phyloP scores from a whole-genome alignment of 2,113 vertebrate genomes.

The Anarrhichthys ocellatus region DNA sequence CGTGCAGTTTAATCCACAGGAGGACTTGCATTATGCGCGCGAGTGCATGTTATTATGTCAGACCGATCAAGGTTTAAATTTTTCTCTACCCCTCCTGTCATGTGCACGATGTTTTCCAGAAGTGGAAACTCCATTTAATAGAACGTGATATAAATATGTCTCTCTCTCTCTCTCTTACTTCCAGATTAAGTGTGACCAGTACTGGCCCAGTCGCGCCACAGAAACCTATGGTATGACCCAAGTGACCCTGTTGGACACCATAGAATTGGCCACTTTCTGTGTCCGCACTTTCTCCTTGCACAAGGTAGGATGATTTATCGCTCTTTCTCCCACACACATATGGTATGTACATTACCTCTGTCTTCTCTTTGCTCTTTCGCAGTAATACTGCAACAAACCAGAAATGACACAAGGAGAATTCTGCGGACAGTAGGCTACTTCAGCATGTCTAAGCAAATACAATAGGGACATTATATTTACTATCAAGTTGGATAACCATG shows the following conservation, averaged over 20 bases:
- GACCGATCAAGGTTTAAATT: neutral
- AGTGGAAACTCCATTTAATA: neutral
- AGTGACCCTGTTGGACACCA: slow-evolving; percentile 95
- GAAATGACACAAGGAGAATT: neutral
- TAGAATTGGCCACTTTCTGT: slow-evolving; percentile 96
- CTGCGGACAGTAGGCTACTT: neutral
- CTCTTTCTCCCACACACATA: neutral
- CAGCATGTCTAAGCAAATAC: neutral
- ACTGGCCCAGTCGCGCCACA: slow-evolving; percentile 95
- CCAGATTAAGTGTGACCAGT: slow-evolving; percentile 98
- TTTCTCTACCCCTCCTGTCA: neutral
- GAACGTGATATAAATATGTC: neutral
- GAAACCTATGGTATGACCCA: slow-evolving; percentile 98
- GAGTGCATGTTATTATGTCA: neutral
- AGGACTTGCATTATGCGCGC: neutral
- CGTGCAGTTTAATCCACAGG: slow-evolving; percentile 46
- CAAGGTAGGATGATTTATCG: slow-evolving; percentile 84
- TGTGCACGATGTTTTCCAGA: neutral
- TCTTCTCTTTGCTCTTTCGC: neutral
- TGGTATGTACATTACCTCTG: neutral
- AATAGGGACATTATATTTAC: neutral
- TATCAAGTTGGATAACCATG: neutral
- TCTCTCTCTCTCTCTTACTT: slow-evolving; percentile 4
- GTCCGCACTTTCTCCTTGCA: slow-evolving; percentile 96
- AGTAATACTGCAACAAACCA: neutral